Evolutionary conservation across 2,113 vertebrate species (phyloP), one percentile per base, ranked within the genome.

Genomic region (Centropus unirufus): DNA sequence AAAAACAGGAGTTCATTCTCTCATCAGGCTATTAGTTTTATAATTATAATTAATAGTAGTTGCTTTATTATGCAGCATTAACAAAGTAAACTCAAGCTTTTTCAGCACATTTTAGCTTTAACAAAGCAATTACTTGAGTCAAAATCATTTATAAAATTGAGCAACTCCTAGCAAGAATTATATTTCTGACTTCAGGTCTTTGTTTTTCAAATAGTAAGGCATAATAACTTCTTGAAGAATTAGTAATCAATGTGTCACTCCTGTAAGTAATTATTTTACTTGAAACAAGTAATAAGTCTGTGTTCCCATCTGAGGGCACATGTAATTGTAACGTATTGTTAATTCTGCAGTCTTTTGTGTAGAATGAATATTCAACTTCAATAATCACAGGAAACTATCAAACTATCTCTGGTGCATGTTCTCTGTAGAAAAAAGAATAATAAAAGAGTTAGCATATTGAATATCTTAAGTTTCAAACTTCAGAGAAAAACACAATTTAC

Each of bases 91-190:
- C 70, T 86, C 61, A 30, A 89, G 75, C 59, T 87, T 93, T 95
- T 93, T 85, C 88, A 95, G 94, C 84, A 95, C 66, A 93, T 95
- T 96, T 96, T 95, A 90, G 73, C 75, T 94, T 94, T 96, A 97
- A 96, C 19, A 2, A 91, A 95, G 87, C 88, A 96, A 96, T 97
- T 97, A 96, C 70, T 93, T 93, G 54, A 97, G 90, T 96, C 91
- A 93, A 97, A 96, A 91, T 94, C 78, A 91, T 93, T 96, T 96
- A 93, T 89, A 85, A 96, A 94, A 95, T 93, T 80, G 94, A 97
- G 84, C 72, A 95, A 76, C 90, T 93, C 87, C 70, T 82, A 75
- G 83, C 47, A 90, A 89, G 93, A 96, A 96, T 95, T 95, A 90
- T 61, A 96, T 95, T 93, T 94, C 88, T 94, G 87, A 92, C 72